Conservation (phyloP, 2,797 vertebrate genomes). For the Eospalax fontanierii region DNA sequence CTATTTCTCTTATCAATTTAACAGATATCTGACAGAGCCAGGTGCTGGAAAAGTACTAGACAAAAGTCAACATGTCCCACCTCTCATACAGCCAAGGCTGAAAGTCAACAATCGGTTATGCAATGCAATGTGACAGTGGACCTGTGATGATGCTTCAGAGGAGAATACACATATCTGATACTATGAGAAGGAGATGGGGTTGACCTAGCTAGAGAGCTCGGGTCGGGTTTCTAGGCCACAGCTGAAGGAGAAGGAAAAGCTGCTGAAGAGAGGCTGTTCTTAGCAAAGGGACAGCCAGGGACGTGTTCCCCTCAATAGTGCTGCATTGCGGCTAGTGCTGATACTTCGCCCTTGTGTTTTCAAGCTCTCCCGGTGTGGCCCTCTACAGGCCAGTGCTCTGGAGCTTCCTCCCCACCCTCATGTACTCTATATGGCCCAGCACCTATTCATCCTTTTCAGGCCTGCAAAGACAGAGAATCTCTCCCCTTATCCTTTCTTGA, state of each 20-base stretch:
- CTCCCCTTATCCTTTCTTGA: not conserved
- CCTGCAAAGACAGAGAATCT: not conserved
- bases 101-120: not conserved
- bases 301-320: not conserved
- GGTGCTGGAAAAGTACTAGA: not conserved
- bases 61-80: not conserved
- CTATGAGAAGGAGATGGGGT: not conserved
- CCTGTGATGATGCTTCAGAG: not conserved
- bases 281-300: not conserved
- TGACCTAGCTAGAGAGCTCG: not conserved
- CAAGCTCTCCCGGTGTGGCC: not conserved
- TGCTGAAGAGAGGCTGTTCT: not conserved
- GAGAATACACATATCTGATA: not conserved
- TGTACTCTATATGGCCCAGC: not conserved
- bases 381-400: not conserved
- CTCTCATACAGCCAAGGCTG: not conserved
- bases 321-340: not conserved
- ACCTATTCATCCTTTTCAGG: not conserved
- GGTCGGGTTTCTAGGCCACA: not conserved
- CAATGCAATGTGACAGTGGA: not conserved
- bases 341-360: not conserved
- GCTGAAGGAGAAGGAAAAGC: slow-evolving; percentile 10
- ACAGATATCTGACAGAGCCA: slow-evolving; percentile 4
- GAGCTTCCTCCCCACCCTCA: not conserved
- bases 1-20: not conserved